Evolutionary conservation across 1,140 invertebrate species (phyloP).

Genomic region (Ephestia elutella): DNA sequence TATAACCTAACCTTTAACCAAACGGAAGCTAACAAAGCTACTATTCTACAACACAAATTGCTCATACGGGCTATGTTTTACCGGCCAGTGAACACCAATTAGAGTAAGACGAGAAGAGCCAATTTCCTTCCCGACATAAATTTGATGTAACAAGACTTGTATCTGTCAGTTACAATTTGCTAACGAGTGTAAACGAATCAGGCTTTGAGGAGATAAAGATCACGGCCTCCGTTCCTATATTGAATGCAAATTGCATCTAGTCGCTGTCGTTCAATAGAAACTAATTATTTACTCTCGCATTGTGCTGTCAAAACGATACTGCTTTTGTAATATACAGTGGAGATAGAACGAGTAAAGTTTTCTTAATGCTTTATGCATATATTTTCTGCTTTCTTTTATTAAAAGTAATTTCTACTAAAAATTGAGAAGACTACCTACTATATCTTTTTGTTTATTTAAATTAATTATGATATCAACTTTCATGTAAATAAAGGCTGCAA

Average conservation of each 20-base stretch:
- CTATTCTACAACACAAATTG: slow-evolving; percentile 1
- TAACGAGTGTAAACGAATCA: slow-evolving; percentile 53
- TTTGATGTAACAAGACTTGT: slow-evolving; percentile 34
- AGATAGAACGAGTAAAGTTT: not conserved
- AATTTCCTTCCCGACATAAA: slow-evolving; percentile 27
- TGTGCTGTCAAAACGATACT: slow-evolving; percentile 29
- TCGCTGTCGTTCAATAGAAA: slow-evolving; percentile 35
- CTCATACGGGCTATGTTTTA: not conserved
- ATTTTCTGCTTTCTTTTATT: no score
- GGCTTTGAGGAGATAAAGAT: slow-evolving; percentile 45
- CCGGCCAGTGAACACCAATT: slow-evolving; percentile 15
- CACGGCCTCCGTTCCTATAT: slow-evolving; percentile 38
- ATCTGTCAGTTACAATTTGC: slow-evolving; percentile 56
- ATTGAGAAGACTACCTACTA: no score
- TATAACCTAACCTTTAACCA: not conserved
- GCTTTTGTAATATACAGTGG: not conserved
- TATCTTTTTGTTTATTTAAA: no score
- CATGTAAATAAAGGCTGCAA: no score
- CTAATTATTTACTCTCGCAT: slow-evolving; percentile 43
- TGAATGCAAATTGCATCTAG: slow-evolving; percentile 48
- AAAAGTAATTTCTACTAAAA: no score
- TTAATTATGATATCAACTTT: no score
- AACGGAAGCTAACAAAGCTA: not conserved
- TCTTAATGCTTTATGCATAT: no score
- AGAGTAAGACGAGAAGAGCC: slow-evolving; percentile 24